Conservation (phyloP, 2,888 invertebrate genomes). For the Marronus borbonicus region DNA sequence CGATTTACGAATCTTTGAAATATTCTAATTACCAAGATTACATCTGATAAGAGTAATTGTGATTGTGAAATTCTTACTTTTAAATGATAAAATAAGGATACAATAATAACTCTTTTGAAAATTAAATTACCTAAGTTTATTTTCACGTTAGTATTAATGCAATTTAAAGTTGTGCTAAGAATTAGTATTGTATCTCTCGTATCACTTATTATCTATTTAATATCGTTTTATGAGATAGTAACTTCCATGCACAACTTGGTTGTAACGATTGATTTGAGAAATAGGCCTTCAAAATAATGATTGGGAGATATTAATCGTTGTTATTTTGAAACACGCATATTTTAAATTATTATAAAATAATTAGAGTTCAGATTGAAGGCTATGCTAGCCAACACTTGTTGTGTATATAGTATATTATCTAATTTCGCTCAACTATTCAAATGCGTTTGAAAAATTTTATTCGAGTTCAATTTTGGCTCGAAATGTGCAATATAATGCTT, state of each 20-base stretch:
- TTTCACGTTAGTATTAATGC: background rate
- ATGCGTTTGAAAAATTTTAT: constrained; percentile 58
- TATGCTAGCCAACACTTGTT: constrained; percentile 52
- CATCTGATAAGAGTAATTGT: constrained; percentile 10
- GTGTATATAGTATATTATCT: constrained; percentile 55
- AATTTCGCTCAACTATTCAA: constrained; percentile 57
- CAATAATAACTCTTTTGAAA: constrained; percentile 9
- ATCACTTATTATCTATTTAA: background rate
- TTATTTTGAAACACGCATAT: constrained; percentile 29
- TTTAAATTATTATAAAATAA: constrained; percentile 33
- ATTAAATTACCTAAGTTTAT: background rate
- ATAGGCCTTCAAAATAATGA: constrained; percentile 36
- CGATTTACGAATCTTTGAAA: background rate
- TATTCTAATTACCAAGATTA: constrained; percentile 29
- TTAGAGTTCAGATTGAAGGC: constrained; percentile 49
- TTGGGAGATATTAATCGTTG: constrained; percentile 15
- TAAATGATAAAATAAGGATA: constrained; percentile 14
- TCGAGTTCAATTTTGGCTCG: constrained; percentile 60
- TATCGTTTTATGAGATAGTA: background rate
- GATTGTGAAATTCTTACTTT: constrained; percentile 20
- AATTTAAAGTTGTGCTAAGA: constrained; percentile 2
- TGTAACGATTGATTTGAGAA: constrained; percentile 27
- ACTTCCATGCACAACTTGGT: constrained; percentile 17
- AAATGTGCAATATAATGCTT: constrained; percentile 64
- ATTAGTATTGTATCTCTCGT: constrained; percentile 4